Conservation (phyloP, 53 echinoderm and acorn worm species). For the Glandiceps talaboti region DNA sequence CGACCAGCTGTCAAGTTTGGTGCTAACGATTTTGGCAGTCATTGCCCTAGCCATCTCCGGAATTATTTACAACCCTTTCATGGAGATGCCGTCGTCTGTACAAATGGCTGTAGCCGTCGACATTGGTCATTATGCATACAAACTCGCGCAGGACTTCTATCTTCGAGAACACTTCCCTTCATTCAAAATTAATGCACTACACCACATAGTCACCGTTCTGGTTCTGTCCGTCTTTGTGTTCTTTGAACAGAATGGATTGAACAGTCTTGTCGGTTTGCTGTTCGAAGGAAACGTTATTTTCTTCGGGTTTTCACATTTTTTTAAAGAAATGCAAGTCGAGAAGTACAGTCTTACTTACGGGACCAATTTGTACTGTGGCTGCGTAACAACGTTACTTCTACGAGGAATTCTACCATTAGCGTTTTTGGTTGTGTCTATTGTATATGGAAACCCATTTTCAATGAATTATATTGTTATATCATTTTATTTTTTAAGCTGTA, state of each 20-base stretch:
- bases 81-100: constrained; percentile 14
- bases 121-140: constrained; percentile 64
- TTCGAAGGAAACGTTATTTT: constrained; percentile 32
- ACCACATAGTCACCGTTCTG: constrained; percentile 51
- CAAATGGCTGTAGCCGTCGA: constrained; percentile 36
- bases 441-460: neutral
- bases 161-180: constrained; percentile 36
- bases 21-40: neutral
- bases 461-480: constrained; percentile 22
- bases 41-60: neutral
- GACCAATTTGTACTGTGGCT: neutral
- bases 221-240: constrained; percentile 50
- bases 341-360: neutral
- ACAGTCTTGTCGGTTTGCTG: constrained; percentile 42
- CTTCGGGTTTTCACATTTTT: constrained; percentile 33
- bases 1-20: neutral
- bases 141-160: constrained; percentile 37
- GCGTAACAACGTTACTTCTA: neutral
- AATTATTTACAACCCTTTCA: neutral
- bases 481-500: constrained; percentile 48
- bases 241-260: constrained; percentile 50
- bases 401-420: neutral
- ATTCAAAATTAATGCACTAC: constrained; percentile 47
- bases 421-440: neutral
- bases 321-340: constrained; percentile 33